Percentiles rank a stretch among this genome's conserved stretches.
Conservation (phyloP, 2,113 vertebrate genomes). For the Puntigrus tetrazona region DNA sequence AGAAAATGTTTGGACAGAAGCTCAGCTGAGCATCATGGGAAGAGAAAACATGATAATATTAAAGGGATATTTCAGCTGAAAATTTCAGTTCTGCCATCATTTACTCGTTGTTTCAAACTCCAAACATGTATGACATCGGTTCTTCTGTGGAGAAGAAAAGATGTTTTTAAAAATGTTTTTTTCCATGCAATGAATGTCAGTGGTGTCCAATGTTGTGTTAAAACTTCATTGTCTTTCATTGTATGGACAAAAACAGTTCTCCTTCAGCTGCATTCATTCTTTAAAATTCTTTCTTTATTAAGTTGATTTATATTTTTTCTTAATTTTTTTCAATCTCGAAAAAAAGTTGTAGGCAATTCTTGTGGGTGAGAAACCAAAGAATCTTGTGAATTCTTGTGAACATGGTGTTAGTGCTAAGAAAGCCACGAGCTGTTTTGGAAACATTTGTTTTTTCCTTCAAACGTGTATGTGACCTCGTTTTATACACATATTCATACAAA, state of each 20-base stretch:
- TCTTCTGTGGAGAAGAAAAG: neutral
- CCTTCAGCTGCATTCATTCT: no score
- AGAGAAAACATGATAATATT: neutral
- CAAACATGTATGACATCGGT: neutral
- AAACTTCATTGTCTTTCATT: neutral
- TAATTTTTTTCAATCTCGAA: neutral
- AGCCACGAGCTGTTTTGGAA: neutral
- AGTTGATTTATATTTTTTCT: neutral
- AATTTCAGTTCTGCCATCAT: neutral
- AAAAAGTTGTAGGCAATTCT: neutral
- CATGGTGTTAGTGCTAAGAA: neutral
- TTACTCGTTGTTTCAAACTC: neutral
- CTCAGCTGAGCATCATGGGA: constrained; percentile 40
- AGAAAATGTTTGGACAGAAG: constrained; percentile 45
- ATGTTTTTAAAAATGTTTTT: neutral
- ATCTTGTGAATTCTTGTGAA: neutral
- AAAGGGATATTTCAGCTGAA: neutral
- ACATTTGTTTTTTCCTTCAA: neutral
- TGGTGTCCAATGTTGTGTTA: neutral
- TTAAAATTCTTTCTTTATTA: neutral
- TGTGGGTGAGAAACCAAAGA: neutral
- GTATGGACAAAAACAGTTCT: neutral
- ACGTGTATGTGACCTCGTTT: neutral
- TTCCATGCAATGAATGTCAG: neutral
- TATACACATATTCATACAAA: neutral